These are phyloP conservation scores for Agrotis ipsilon DNA, from an alignment of 2,888 invertebrate genomes.

Conservation along the genomic window DNA sequence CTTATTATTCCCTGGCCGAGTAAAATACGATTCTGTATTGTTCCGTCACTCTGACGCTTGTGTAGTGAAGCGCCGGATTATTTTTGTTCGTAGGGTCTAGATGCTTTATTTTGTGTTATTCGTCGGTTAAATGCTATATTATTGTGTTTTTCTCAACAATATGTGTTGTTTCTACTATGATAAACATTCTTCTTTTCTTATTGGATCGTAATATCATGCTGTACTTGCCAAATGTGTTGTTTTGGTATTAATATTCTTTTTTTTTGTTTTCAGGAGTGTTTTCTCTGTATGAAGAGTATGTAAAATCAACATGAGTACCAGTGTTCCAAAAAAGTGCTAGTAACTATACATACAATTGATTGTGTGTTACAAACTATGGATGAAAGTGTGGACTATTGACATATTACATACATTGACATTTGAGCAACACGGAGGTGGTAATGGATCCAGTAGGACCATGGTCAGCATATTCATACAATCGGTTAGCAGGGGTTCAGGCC, in stretches of 20 bases:
- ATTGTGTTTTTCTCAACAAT: background rate
- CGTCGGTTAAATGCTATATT: background rate
- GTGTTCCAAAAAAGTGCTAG: conserved; percentile 83
- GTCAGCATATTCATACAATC: conserved; percentile 96
- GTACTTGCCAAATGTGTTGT: conserved; percentile 58
- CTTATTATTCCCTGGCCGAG: conserved; percentile 64
- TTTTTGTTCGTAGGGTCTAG: conserved; percentile 71
- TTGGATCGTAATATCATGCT: conserved; percentile 55
- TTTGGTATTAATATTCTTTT: conserved; percentile 72
- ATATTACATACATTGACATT: conserved; percentile 86
- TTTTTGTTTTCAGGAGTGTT: conserved; percentile 86
- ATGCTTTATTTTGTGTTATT: conserved; percentile 49
- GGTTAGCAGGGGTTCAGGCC: conserved; percentile 94
- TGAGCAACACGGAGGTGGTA: conserved; percentile 90
- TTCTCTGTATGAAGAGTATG: conserved; percentile 76
- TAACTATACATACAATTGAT: conserved; percentile 75
- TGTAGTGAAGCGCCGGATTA: conserved; percentile 85
- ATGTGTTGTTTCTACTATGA: background rate
- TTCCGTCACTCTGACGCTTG: conserved; percentile 86
- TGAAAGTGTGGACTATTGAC: conserved; percentile 90
- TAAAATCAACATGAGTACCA: conserved; percentile 80
- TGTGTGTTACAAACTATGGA: conserved; percentile 88
- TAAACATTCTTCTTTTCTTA: conserved; percentile 46
- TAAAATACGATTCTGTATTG: conserved; percentile 78
- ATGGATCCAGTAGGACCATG: conserved; percentile 98